A percentile compares a stretch with the other conserved stretches of the same genome.
Evolutionary conservation across 2,113 vertebrate genomes (phyloP).

Genomic region (Mormyrus iriodes): DNA sequence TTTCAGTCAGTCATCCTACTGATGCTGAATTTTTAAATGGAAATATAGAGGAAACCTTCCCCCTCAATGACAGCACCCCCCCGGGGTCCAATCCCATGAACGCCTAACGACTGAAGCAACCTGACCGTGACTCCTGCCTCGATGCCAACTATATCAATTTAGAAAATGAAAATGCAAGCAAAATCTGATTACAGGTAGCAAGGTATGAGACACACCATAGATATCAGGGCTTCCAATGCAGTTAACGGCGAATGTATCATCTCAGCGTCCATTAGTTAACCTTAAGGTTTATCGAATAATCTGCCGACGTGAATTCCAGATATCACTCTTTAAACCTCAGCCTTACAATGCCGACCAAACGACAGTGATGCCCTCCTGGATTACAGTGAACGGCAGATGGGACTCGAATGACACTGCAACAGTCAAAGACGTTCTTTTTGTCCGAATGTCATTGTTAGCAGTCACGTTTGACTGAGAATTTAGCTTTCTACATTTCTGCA

Average conservation of each 20-base stretch:
- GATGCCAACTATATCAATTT: background rate
- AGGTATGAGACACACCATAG: background rate
- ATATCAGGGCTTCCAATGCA: background rate
- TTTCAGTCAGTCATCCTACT: background rate
- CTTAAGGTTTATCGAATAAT: background rate
- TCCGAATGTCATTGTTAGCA: background rate
- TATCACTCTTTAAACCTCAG: background rate
- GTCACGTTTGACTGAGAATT: background rate
- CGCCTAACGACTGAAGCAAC: background rate
- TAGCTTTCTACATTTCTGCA: background rate
- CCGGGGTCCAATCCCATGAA: background rate
- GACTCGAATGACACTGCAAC: background rate
- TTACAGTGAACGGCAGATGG: background rate
- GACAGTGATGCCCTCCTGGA: background rate
- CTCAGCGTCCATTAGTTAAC: background rate
- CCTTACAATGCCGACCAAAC: background rate
- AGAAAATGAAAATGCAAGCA: slow-evolving; percentile 8
- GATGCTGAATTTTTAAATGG: background rate
- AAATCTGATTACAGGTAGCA: slow-evolving; percentile 5
- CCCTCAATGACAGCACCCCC: background rate
- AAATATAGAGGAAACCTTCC: background rate
- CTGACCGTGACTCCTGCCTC: background rate
- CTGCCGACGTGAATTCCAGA: background rate
- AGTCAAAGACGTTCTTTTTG: background rate
- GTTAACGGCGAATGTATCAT: slow-evolving; percentile 2